Conservation (phyloP, 2,888 invertebrate genomes). For the Amphimallon solstitiale region DNA sequence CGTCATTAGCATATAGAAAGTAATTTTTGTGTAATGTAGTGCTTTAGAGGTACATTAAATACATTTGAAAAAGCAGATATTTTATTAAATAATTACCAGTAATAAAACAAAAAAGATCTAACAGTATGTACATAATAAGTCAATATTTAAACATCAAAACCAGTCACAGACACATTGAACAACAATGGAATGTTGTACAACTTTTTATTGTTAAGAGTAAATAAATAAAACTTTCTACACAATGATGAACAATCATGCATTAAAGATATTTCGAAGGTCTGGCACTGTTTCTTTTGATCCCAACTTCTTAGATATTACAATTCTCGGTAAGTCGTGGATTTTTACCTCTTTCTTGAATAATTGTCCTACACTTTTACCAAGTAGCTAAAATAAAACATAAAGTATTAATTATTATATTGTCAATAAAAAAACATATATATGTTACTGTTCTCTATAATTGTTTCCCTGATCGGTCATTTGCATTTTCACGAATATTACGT, state of each 20-base stretch:
- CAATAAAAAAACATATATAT: too few relatives aligned
- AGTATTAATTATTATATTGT: neutral
- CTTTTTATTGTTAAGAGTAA: slow-evolving; percentile 31
- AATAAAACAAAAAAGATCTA: slow-evolving; percentile 40
- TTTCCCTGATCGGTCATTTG: too few relatives aligned
- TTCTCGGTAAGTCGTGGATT: slow-evolving; percentile 84
- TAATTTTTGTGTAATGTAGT: too few relatives aligned
- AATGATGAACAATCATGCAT: slow-evolving; percentile 44
- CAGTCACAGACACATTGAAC: slow-evolving; percentile 46
- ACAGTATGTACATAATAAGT: slow-evolving; percentile 43
- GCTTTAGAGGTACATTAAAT: neutral
- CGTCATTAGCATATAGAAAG: too few relatives aligned
- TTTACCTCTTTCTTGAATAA: slow-evolving; percentile 88
- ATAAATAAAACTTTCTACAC: slow-evolving; percentile 43
- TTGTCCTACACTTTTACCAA: slow-evolving; percentile 87
- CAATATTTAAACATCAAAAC: slow-evolving; percentile 39
- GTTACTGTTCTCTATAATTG: too few relatives aligned
- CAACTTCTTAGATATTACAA: slow-evolving; percentile 64
- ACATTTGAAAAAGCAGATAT: slow-evolving; percentile 35
- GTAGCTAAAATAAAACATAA: slow-evolving; percentile 67
- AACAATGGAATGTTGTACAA: slow-evolving; percentile 47
- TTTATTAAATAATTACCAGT: slow-evolving; percentile 38
- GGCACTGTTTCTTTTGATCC: slow-evolving; percentile 57
- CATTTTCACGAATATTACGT: too few relatives aligned
- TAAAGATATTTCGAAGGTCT: slow-evolving; percentile 59